Evolutionary conservation across 2,113 vertebrate genomes (phyloP), one percentile per base, ranked within the genome.

Genomic region (Cariama cristata): DNA sequence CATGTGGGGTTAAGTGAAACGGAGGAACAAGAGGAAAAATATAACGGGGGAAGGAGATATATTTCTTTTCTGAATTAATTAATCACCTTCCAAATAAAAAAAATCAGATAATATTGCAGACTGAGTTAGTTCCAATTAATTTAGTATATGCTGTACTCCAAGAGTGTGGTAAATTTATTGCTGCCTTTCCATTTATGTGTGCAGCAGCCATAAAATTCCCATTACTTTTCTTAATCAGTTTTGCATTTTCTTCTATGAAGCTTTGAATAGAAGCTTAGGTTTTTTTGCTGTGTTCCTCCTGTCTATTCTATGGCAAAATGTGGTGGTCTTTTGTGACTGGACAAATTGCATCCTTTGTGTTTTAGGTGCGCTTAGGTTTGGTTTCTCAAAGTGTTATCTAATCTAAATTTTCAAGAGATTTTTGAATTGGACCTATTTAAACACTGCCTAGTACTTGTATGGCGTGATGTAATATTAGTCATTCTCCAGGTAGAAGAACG

Each of bases 201-300:
- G 96, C 96, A 97, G 38, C 75, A 97, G 91, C 92, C 96, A 95
- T 98, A 97, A 98, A 93, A 96, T 97, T 98, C 75, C 85, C 85
- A 97, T 98, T 97, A 97, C 94, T 97, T 97, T 98, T 91, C 93
- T 94, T 97, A 97, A 97, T 98, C 87, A 21, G 19, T 97, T 98
- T 96, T 97, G 55, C 44, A 26, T 96, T 97, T 97, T 96, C 55
- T 93, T 97, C 88, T 97, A 18, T 97, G 97, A 97, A 96, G 67
- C 74, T 95, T 89, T 89, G 13, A 95, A 84, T 90, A 69, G 84
- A 96, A 92, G 58, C 62, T 79, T 93, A 75, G 58, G 59, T 97
- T 56, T 95, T 97, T 97, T 97, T 95, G n/a, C 45, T 53, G 17
- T 63, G n/a, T 32, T 49, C 52, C 79, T 59, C 14, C 27, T 82